Conservation (phyloP, 2,888 invertebrate species). For the Noctua comes region DNA sequence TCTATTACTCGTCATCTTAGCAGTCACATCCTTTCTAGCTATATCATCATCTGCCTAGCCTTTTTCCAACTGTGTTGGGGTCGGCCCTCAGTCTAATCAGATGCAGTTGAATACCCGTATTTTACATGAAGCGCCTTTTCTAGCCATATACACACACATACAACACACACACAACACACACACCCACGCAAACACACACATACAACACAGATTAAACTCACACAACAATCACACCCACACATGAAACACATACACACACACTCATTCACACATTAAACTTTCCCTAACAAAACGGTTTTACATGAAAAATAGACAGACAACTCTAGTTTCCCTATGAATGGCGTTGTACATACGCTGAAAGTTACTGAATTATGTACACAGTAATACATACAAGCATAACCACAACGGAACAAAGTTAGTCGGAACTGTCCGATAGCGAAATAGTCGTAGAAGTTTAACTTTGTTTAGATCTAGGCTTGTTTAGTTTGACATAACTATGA, state of each 20-base stretch:
- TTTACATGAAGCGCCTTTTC: not conserved
- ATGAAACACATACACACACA: too few relatives aligned
- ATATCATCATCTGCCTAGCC: not conserved
- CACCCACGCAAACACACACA: too few relatives aligned
- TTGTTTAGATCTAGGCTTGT: not conserved
- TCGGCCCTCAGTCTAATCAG: not conserved
- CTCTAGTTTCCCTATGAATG: constrained; percentile 9
- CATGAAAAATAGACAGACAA: not conserved
- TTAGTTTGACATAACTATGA: not conserved
- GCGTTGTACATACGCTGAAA: constrained; percentile 14
- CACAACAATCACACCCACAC: too few relatives aligned
- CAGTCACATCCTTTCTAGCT: not conserved
- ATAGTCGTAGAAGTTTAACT: constrained; percentile 36
- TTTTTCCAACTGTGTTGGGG: not conserved
- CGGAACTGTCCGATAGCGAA: constrained; percentile 18
- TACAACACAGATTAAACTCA: too few relatives aligned
- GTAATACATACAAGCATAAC: constrained; percentile 5
- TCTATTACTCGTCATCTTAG: not conserved
- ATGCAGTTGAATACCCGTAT: not conserved
- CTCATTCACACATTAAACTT: not conserved
- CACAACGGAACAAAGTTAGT: constrained; percentile 38
- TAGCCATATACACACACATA: too few relatives aligned
- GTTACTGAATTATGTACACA: constrained; percentile 40
- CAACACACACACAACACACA: too few relatives aligned
- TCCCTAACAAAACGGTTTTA: not conserved